Percentiles rank a stretch among this genome's conserved stretches.
Conservation (phyloP, 2,888 invertebrate species). For the Tupiocoris notatus region DNA sequence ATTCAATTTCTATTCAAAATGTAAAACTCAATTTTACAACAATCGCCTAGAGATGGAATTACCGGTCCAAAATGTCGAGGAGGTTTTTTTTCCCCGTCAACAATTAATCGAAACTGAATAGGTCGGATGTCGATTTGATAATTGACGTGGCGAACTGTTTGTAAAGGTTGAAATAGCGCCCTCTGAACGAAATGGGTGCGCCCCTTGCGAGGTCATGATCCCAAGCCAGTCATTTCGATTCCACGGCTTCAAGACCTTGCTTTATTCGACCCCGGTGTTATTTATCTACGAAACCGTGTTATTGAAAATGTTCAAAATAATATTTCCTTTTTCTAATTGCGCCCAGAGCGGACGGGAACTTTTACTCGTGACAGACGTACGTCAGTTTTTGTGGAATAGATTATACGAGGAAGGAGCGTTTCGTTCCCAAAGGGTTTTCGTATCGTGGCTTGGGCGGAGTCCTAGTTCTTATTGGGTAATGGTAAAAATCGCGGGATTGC, state of each 20-base stretch:
- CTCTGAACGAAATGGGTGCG: background rate
- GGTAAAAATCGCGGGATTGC: background rate
- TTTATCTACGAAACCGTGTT: background rate
- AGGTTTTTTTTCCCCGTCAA: background rate
- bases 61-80: no score
- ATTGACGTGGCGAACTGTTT: background rate
- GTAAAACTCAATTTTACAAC: no score
- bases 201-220: background rate
- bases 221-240: background rate
- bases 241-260: background rate
- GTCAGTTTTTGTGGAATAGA: background rate
- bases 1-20: no score
- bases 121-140: background rate
- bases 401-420: background rate
- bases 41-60: no score
- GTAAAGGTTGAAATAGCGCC: background rate
- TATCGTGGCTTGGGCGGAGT: background rate
- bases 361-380: no score
- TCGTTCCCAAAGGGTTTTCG: background rate
- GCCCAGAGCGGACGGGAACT: no score
- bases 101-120: background rate
- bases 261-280: background rate
- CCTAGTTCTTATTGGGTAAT: background rate
- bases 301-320: no score
- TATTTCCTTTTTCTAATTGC: no score